Evolutionary conservation across 2,797 vertebrate species (phyloP).

Genomic region (Pempheris klunzingeri): DNA sequence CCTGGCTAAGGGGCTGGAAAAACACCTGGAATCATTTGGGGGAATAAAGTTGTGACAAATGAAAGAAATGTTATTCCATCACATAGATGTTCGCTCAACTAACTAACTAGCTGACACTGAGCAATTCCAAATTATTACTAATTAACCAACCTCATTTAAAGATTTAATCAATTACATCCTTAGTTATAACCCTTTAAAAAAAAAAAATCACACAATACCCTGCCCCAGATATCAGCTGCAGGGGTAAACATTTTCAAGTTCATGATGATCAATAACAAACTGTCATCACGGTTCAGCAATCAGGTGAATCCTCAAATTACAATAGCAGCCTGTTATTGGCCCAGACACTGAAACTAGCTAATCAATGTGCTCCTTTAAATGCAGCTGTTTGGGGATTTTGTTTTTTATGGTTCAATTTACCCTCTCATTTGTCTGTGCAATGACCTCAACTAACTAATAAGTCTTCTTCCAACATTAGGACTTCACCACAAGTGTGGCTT

Average conservation of each 20-base stretch:
- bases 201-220: not conserved
- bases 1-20: constrained; percentile 21
- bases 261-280: not conserved
- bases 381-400: not conserved
- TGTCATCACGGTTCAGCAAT: not conserved
- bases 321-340: not conserved
- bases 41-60: constrained; percentile 8
- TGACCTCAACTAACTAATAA: not conserved
- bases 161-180: not conserved
- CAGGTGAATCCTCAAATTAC: constrained; percentile 1
- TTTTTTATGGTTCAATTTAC: not conserved
- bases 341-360: not conserved
- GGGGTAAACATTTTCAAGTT: constrained; percentile 3
- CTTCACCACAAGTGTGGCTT: not conserved
- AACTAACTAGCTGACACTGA: not conserved
- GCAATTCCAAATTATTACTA: not conserved
- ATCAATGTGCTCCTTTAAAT: not conserved
- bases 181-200: not conserved
- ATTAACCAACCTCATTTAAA: not conserved
- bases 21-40: constrained; percentile 36
- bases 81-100: not conserved
- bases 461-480: not conserved
- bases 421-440: constrained; percentile 5
- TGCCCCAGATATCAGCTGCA: not conserved
- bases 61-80: not conserved